Evolutionary conservation across 2,113 vertebrate genomes (phyloP).

Genomic region (Rhinopomastus cyanomelas): DNA sequence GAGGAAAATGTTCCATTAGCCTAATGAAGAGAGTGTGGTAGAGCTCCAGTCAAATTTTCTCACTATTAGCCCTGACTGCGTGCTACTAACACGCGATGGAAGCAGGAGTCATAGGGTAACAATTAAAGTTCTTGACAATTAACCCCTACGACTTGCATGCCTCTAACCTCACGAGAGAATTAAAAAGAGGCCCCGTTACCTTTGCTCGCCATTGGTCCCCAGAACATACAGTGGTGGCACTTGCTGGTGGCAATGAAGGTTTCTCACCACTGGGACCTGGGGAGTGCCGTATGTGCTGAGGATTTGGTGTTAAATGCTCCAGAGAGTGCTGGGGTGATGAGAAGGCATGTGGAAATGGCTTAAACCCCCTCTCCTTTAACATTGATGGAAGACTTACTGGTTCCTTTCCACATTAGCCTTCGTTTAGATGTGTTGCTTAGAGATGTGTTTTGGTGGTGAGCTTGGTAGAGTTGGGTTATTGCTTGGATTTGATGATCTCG

Average conservation of each 20-base stretch:
- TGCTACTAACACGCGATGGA: conserved; percentile 68
- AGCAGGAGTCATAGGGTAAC: conserved; percentile 70
- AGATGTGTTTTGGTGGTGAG: no score
- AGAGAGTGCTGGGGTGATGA: background rate
- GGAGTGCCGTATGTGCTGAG: background rate
- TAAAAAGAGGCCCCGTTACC: conserved; percentile 43
- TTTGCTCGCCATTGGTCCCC: conserved; percentile 52
- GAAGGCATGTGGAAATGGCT: background rate
- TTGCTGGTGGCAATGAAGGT: conserved; percentile 40
- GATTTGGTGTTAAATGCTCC: conserved; percentile 40
- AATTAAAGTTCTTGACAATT: conserved; percentile 82
- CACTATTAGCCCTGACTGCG: conserved; percentile 75
- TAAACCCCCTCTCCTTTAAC: conserved; percentile 14
- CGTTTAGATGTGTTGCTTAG: no score
- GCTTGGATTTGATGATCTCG: no score
- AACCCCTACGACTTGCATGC: conserved; percentile 58
- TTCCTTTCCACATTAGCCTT: conserved; percentile 4
- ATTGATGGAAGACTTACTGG: background rate
- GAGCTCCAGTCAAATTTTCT: conserved; percentile 72
- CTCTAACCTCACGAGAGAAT: conserved; percentile 70
- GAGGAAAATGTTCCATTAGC: conserved; percentile 85
- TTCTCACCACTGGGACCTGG: conserved; percentile 18
- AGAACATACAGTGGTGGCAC: conserved; percentile 32
- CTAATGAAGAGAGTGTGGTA: conserved; percentile 76
- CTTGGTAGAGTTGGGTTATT: no score